phyloP scores from a whole-genome alignment of 37 sponge, comb jelly and placozoan species.

The Beroe forskalii region DNA sequence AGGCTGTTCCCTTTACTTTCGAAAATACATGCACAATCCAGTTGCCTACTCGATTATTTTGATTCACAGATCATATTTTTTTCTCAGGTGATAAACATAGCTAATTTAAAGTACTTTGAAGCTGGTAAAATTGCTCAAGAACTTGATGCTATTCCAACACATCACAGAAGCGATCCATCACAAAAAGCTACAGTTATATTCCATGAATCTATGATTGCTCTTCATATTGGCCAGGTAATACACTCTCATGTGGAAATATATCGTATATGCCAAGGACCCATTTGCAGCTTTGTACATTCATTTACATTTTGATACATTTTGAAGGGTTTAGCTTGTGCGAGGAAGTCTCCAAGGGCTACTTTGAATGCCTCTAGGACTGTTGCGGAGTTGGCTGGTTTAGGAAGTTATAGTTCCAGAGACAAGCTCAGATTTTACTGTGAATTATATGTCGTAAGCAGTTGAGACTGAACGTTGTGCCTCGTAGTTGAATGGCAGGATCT shows the following conservation, averaged over 20 bases:
- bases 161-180: neutral
- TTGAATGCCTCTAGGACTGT: neutral
- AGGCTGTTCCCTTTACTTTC: too few species aligned
- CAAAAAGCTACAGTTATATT: neutral
- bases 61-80: too few species aligned
- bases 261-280: too few species aligned
- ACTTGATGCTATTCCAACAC: neutral
- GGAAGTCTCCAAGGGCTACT: neutral
- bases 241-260: too few species aligned
- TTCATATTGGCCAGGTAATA: slow-evolving; percentile 40
- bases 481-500: neutral
- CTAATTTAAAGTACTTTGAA: slow-evolving; percentile 62
- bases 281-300: too few species aligned
- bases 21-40: too few species aligned
- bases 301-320: too few species aligned
- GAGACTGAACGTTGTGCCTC: neutral
- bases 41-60: too few species aligned
- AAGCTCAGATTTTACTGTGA: neutral
- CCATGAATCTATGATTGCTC: slow-evolving; percentile 37
- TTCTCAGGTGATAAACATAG: slow-evolving; percentile 47
- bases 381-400: neutral
- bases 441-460: neutral
- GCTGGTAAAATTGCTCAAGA: slow-evolving; percentile 43
- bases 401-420: neutral
- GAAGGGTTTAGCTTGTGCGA: too few species aligned